Evolutionary conservation across 1,140 invertebrate genomes (phyloP).

Genomic region (Lordiphosa mommai): DNA sequence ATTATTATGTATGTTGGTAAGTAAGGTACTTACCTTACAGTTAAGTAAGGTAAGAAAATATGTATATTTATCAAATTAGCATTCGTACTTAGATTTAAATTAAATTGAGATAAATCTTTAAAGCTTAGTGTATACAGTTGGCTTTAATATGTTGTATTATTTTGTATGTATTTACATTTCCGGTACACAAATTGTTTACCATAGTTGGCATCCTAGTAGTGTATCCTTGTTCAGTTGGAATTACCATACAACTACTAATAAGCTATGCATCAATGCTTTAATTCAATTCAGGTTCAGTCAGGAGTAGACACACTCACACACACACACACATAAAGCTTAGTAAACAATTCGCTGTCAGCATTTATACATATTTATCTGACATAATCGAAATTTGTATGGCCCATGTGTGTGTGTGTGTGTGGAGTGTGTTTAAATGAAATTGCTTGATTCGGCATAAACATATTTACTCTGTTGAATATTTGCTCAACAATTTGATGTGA

Average conservation of each 20-base stretch:
- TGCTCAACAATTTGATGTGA: slow-evolving; percentile 75
- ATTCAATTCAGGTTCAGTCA: slow-evolving; percentile 29
- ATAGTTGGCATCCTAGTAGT: not conserved
- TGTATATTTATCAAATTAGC: too few species aligned
- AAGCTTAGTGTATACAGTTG: too few species aligned
- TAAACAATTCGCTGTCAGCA: slow-evolving; percentile 45
- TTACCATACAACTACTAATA: slow-evolving; percentile 33
- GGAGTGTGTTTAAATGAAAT: slow-evolving; percentile 75
- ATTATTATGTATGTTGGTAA: too few species aligned
- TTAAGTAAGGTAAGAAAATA: too few species aligned
- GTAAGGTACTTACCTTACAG: too few species aligned
- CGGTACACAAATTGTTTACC: slow-evolving; percentile 4
- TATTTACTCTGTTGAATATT: slow-evolving; percentile 78
- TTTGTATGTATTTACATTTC: too few species aligned
- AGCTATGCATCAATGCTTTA: slow-evolving; percentile 47
- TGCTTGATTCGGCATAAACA: slow-evolving; percentile 77
- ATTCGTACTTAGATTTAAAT: too few species aligned
- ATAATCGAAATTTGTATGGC: slow-evolving; percentile 43
- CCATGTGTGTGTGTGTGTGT: slow-evolving; percentile 21
- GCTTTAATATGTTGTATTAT: too few species aligned
- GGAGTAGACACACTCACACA: slow-evolving; percentile 6
- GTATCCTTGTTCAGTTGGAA: slow-evolving; percentile 13
- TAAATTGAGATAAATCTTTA: too few species aligned
- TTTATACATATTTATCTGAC: slow-evolving; percentile 40
- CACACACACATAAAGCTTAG: slow-evolving; percentile 8